Evolutionary conservation across 1,140 invertebrate genomes (phyloP).

Genomic region (Nebria ingens): DNA sequence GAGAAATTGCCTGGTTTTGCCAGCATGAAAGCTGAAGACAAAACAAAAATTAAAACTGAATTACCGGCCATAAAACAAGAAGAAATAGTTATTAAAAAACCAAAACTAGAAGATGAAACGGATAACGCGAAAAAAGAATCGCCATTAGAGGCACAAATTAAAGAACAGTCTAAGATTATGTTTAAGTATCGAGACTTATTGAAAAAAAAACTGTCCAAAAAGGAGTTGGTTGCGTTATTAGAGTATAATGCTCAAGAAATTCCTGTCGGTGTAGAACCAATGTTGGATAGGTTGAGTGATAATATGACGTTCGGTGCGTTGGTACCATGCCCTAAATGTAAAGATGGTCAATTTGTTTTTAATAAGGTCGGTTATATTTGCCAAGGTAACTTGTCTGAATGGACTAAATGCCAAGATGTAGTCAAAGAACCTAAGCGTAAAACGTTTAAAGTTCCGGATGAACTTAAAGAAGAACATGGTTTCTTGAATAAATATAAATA

Average conservation of each 20-base stretch:
- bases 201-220: slow-evolving; percentile 42
- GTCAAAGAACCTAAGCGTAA: slow-evolving; percentile 61
- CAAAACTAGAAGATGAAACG: slow-evolving; percentile 49
- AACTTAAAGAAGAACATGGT: slow-evolving; percentile 46
- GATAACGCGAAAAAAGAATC: slow-evolving; percentile 37
- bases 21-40: slow-evolving; percentile 62
- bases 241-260: slow-evolving; percentile 61
- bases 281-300: slow-evolving; percentile 71
- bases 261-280: slow-evolving; percentile 50
- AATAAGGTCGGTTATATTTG: slow-evolving; percentile 72
- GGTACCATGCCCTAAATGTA: slow-evolving; percentile 69
- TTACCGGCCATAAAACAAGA: slow-evolving; percentile 50
- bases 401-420: slow-evolving; percentile 75
- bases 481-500: slow-evolving; percentile 62
- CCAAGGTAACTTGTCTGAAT: slow-evolving; percentile 73
- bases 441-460: slow-evolving; percentile 61
- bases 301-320: slow-evolving; percentile 80
- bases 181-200: slow-evolving; percentile 53
- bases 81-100: slow-evolving; percentile 51
- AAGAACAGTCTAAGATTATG: slow-evolving; percentile 70
- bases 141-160: slow-evolving; percentile 43
- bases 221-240: slow-evolving; percentile 52
- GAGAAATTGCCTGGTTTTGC: slow-evolving; percentile 64
- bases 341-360: slow-evolving; percentile 58
- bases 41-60: slow-evolving; percentile 52